Conservation (phyloP, 2,797 vertebrate species). For the Phalanger gymnotis region DNA sequence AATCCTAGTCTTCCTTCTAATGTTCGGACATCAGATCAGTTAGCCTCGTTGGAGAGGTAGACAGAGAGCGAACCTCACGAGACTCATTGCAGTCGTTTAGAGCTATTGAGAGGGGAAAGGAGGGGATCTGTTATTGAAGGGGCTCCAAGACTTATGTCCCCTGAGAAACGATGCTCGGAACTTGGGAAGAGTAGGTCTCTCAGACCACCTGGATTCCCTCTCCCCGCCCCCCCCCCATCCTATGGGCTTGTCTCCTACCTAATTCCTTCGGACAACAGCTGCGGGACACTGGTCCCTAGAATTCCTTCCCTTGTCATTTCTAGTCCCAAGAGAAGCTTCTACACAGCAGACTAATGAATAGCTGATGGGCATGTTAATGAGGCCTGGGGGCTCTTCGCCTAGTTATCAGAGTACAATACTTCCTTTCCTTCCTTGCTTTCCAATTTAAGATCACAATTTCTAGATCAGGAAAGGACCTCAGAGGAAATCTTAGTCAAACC, state of each 20-base stretch:
- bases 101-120: neutral
- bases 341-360: conserved; percentile 93
- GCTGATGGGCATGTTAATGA: conserved; percentile 90
- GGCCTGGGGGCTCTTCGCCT: conserved; percentile 66
- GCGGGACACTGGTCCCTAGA: conserved; percentile 57
- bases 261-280: conserved; percentile 74
- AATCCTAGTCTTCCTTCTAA: neutral
- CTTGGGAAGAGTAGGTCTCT: neutral
- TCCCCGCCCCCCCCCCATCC: neutral
- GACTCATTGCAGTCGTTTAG: neutral
- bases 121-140: neutral
- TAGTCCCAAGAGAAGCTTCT: conserved; percentile 66
- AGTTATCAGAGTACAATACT: conserved; percentile 54
- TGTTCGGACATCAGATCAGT: neutral
- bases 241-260: conserved; percentile 15
- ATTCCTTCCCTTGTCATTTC: conserved; percentile 52
- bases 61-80: neutral
- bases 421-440: neutral
- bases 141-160: neutral
- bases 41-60: neutral
- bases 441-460: neutral
- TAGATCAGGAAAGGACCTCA: neutral
- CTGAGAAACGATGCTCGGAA: neutral
- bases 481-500: neutral
- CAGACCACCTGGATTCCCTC: neutral